Conservation (phyloP, 2,797 vertebrate genomes). For the Coregonus sp. region DNA sequence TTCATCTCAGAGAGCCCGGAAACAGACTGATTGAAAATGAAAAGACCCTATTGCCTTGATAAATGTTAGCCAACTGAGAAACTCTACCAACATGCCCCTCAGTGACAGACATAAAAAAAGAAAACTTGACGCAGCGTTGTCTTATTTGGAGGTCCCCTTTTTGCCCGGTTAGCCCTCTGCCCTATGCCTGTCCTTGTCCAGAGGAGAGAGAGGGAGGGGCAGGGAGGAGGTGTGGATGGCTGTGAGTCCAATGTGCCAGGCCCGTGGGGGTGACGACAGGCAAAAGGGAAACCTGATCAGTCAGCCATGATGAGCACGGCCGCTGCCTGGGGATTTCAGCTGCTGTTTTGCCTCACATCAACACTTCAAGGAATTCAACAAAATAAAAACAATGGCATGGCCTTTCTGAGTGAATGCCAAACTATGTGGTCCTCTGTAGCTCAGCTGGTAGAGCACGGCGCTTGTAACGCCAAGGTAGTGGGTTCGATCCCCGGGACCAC, state of each 20-base stretch:
- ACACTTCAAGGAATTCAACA: not conserved
- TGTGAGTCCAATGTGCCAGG: slow-evolving; percentile 11
- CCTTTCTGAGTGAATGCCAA: not conserved
- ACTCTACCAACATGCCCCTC: not conserved
- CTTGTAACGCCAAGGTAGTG: too few species aligned
- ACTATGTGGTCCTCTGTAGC: too few species aligned
- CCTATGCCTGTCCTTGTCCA: not conserved
- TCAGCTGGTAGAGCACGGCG: too few species aligned
- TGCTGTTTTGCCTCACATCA: not conserved
- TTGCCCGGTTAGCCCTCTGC: not conserved
- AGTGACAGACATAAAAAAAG: not conserved
- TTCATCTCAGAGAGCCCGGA: not conserved
- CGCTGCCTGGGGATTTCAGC: not conserved
- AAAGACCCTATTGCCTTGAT: not conserved
- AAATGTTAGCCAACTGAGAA: not conserved
- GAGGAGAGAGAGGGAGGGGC: not conserved
- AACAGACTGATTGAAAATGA: not conserved
- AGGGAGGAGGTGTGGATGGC: not conserved
- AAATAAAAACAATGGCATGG: not conserved
- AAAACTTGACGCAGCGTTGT: not conserved
- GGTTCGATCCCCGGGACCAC: too few species aligned
- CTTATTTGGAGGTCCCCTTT: too few species aligned
- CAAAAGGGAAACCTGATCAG: slow-evolving; percentile 30
- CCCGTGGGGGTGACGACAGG: slow-evolving; percentile 13
- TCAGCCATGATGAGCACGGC: not conserved